Base-by-base conservation (phyloP, 2,113 vertebrate genomes). In the Oncorhynchus kisutch region DNA sequence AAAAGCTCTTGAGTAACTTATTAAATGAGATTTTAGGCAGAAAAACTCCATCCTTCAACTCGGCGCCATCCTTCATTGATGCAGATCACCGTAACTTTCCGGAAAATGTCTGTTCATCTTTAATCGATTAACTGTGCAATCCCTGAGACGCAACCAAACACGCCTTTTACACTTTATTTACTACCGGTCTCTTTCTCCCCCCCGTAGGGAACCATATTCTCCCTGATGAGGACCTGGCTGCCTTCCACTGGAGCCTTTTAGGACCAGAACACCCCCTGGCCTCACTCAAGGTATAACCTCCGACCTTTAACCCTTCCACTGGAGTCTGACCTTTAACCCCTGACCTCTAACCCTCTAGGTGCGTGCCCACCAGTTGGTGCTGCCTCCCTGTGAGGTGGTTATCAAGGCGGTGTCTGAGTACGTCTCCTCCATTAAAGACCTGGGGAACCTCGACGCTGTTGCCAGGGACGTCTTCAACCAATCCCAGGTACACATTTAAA, bases 401-500 rank as follows among this genome's bases (percentile, higher is more conserved):
- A 97, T 97, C 88, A 96, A 96, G 89, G 95, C 96, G 49, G 96
- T 97, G 77, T 96, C 96, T 1, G 95, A 96, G 72, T 97, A 97
- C 18, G 95, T 97, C 70, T 93, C 94, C 83, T 93, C 94, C 81
- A 95, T 97, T 86, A 96, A 95, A 91, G 95, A 96, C 85, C 92
- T 96, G 70, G 94, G 92, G 54, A 94, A 96, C 86, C 90, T 97
- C 34, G 96, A 97, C 77, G 85, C 91, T 67, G 94, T 97, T 73
- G 96, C 95, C 79, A 95, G 94, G 88, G 96, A 97, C 85, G 96
- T 97, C 84, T 97, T 97, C 91, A 97, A 96, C 89, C 95, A 97
- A 84, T 96, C 96, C 81, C 96, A 96, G 95, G 96, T 96, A n/a
- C 49, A n/a, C 70, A 24, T 5, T 39, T 39, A 39, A 39, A 39